Base-by-base conservation (phyloP, 2,888 invertebrate genomes). In the Hipparchia semele region DNA sequence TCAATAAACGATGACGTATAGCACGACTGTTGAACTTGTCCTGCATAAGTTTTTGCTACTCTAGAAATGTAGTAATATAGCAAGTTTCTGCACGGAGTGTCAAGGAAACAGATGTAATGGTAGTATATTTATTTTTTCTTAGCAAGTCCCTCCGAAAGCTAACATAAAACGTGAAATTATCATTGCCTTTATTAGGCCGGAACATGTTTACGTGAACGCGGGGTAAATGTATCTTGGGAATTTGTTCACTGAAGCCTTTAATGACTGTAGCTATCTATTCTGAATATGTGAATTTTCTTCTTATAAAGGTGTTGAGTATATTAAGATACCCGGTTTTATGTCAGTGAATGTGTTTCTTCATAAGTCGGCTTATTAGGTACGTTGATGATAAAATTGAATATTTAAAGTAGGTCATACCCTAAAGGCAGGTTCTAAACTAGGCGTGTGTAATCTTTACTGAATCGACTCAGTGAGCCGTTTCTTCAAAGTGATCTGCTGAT, bases 151-250 rank as follows among this genome's bases (percentile, higher is more conserved):
- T 13, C n/a, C 13, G n/a, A 13, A 56, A n/a, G 56, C 56, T 56
- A 56, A 56, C 56, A 56, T 56, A 56, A 56, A 56, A 13, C 13
- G 56, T 56, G 56, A 56, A 56, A 56, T 56, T 56, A 56, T 56
- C 56, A 56, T 56, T 56, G 13, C 56, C 56, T 56, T 56, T 56
- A 13, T 56, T 56, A 56, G 56, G 13, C 6, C 56, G 7, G n/a
- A 56, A 56, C 56, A 13, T 56, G 56, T 56, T 56, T 56, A 56
- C 56, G 7, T 6, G 56, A 56, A 56, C n/a, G 56, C 5, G 56
- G 56, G 56, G 56, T 54, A 7, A 56, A n/a, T 13, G 56, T 56
- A 13, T 56, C 56, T 56, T 7, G 56, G 56, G 13, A 56, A 56
- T 56, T 56, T 56, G 56, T 56, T 13, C 13, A 56, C 56, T 56